Evolutionary conservation across 2,888 invertebrate species (phyloP).

Genomic region (Limnephilus auricula): DNA sequence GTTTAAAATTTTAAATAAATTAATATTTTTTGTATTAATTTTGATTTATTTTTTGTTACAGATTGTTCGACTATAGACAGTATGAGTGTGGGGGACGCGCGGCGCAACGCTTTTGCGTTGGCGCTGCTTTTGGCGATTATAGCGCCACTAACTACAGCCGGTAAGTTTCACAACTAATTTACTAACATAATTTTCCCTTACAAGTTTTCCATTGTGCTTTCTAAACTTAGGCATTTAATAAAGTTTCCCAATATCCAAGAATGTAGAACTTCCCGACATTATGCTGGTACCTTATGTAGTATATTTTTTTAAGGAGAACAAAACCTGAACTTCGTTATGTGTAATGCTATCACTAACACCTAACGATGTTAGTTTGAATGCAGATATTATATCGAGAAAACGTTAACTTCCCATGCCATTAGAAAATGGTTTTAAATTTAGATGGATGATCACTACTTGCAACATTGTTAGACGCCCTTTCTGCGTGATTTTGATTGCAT

Average conservation of each 20-base stretch:
- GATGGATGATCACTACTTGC: not conserved
- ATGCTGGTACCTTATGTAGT: not conserved
- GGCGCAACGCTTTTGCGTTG: constrained; percentile 78
- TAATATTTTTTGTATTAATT: not conserved
- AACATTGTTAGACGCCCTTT: not conserved
- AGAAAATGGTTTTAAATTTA: not conserved
- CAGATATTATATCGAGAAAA: not conserved
- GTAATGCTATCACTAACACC: not conserved
- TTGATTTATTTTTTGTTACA: constrained; percentile 25
- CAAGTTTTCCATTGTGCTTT: not conserved
- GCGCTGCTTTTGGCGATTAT: constrained; percentile 77
- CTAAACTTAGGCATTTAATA: not conserved
- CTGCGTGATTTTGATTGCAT: not conserved
- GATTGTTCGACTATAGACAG: constrained; percentile 60
- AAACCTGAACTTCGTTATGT: not conserved
- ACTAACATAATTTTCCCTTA: not conserved
- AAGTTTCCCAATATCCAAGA: not conserved
- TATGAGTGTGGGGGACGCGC: constrained; percentile 68
- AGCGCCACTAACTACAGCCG: constrained; percentile 68
- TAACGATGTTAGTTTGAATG: not conserved
- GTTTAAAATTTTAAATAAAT: not conserved
- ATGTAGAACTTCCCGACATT: not conserved
- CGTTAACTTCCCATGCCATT: not conserved
- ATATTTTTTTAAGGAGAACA: not conserved
- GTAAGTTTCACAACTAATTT: constrained; percentile 54